Conservation (phyloP, 2,888 invertebrate species). For the Argyra leucocephala region DNA sequence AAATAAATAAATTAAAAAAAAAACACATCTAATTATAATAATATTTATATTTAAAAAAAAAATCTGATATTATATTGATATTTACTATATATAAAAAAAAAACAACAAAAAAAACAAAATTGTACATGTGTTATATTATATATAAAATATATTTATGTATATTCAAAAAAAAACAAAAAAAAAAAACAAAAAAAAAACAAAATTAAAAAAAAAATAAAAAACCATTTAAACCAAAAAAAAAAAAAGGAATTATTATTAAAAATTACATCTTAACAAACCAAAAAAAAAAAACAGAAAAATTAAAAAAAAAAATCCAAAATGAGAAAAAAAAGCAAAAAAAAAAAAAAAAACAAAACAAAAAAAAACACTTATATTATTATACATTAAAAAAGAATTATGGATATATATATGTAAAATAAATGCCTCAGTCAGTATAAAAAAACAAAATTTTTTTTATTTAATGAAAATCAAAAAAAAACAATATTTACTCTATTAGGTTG, state of each 20-base stretch:
- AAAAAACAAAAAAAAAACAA: conserved; percentile 11
- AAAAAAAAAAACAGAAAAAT: conserved; percentile 16
- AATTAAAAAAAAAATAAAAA: conserved; percentile 4
- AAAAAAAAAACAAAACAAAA: conserved; percentile 24
- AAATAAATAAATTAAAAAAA: conserved; percentile 9
- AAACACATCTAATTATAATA: conserved; percentile 12
- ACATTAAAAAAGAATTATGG: conserved; percentile 18
- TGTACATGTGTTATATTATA: conserved; percentile 21
- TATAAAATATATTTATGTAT: conserved; percentile 25
- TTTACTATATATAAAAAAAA: not conserved
- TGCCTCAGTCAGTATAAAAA: conserved; percentile 46
- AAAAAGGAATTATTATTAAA: conserved; percentile 29
- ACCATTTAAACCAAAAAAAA: conserved; percentile 22
- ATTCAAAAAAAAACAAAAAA: conserved; percentile 17
- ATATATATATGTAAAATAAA: conserved; percentile 35
- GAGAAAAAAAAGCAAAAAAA: conserved; percentile 30
- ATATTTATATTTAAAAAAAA: not conserved
- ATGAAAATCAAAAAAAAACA: too few species aligned
- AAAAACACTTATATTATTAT: conserved; percentile 20
- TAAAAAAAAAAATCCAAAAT: conserved; percentile 19
- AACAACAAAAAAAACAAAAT: conserved; percentile 12
- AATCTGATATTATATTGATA: conserved; percentile 7
- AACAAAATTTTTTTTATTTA: too few species aligned
- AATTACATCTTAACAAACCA: conserved; percentile 11
- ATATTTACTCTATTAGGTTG: too few species aligned